Percentiles rank a stretch among this genome's conserved stretches.
Conservation (phyloP, 2,113 vertebrate genomes). For the Dicaeum eximium region DNA sequence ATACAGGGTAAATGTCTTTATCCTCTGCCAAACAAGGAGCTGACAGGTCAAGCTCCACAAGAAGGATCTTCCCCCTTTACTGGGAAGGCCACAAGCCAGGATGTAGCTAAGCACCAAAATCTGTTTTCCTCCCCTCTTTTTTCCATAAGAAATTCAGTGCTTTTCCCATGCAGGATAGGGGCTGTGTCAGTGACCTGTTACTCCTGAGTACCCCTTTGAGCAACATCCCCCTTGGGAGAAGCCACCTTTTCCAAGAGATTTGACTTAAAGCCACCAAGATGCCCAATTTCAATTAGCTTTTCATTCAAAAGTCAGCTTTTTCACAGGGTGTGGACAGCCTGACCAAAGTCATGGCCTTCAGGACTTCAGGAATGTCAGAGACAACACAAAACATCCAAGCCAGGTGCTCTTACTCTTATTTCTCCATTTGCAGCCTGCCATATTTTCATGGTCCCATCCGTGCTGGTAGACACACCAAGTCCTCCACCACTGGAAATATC, state of each 20-base stretch:
- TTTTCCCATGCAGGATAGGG: not conserved
- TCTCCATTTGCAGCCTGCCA: slow-evolving; percentile 82
- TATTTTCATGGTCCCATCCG: slow-evolving; percentile 78
- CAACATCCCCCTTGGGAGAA: not conserved
- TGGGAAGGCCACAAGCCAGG: not conserved
- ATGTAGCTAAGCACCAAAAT: not conserved
- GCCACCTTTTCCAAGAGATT: not conserved
- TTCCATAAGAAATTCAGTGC: not conserved
- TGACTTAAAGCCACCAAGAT: not conserved
- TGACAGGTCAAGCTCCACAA: not conserved
- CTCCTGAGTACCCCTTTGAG: not conserved
- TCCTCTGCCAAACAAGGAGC: not conserved
- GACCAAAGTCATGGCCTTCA: fast-evolving
- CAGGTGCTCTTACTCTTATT: slow-evolving; percentile 69
- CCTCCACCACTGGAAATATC: slow-evolving; percentile 79
- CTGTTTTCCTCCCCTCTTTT: not conserved
- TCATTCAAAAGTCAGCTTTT: not conserved
- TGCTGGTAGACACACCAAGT: slow-evolving; percentile 74
- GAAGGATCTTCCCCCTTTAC: not conserved
- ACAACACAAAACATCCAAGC: not conserved
- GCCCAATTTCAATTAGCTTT: not conserved
- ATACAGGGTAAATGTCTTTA: not conserved
- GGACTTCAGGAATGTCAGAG: not conserved
- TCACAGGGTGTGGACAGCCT: fast-evolving
- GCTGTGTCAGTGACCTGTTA: not conserved